Evolutionary conservation across 2,888 invertebrate species (phyloP).

Genomic region (Calameuta filiformis): DNA sequence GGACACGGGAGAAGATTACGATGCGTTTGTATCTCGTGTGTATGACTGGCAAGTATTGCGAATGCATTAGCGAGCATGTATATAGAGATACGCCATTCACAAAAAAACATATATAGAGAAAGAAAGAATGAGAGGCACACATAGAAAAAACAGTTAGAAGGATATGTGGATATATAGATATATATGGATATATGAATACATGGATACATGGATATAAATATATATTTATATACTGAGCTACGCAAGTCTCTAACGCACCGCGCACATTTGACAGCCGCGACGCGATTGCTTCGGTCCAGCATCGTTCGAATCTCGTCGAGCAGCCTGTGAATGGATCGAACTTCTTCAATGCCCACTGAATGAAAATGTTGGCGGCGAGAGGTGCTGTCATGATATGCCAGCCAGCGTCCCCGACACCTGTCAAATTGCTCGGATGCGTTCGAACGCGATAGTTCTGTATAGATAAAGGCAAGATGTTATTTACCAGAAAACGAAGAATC

Average conservation of each 20-base stretch:
- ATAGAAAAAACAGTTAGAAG: neutral
- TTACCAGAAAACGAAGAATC: constrained; percentile 15
- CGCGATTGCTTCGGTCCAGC: neutral
- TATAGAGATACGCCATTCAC: neutral
- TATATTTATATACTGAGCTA: constrained; percentile 40
- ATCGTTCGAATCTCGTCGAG: no score
- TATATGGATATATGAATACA: constrained; percentile 27
- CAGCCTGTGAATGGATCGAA: neutral
- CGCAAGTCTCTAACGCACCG: constrained; percentile 29
- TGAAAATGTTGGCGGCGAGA: neutral
- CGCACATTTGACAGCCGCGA: neutral
- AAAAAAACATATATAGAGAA: neutral
- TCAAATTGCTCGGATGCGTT: neutral
- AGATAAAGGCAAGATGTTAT: constrained; percentile 25
- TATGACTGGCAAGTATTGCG: neutral
- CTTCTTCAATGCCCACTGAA: neutral
- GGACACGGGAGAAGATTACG: neutral
- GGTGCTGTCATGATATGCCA: neutral
- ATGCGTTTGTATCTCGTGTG: neutral
- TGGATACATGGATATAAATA: constrained; percentile 28
- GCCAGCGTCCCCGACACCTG: neutral
- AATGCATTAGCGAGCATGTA: neutral
- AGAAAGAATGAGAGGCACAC: neutral
- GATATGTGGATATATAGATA: constrained; percentile 41
- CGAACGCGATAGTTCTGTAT: constrained; percentile 1